Evolutionary conservation across 2,113 vertebrate species (phyloP).

Genomic region (Pluvialis apricaria): DNA sequence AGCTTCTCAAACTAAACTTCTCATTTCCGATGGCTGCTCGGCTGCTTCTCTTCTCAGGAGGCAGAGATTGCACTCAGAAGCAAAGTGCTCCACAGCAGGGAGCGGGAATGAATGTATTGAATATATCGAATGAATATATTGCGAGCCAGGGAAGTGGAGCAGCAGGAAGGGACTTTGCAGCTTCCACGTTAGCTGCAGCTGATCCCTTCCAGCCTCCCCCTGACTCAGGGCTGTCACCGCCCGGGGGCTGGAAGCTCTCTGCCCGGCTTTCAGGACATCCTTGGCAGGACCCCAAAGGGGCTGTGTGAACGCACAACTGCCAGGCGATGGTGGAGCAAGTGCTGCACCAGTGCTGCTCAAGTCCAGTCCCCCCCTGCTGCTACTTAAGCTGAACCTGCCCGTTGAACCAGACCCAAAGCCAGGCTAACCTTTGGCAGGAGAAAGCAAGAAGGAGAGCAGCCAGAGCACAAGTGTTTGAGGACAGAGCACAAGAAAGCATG

Average conservation of each 20-base stretch:
- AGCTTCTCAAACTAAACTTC: neutral
- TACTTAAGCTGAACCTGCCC: neutral
- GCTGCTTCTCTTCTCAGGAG: neutral
- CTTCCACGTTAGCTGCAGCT: neutral
- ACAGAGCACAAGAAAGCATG: neutral
- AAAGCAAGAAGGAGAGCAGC: neutral
- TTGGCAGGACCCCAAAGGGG: neutral
- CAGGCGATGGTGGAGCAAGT: rapidly evolving
- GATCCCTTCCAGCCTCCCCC: neutral
- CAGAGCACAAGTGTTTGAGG: neutral
- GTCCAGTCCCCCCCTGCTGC: no score
- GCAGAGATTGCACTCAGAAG: neutral
- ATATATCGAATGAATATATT: neutral
- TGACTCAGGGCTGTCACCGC: neutral
- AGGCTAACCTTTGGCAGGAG: neutral
- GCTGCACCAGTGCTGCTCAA: neutral
- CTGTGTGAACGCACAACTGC: rapidly evolving
- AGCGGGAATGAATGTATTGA: neutral
- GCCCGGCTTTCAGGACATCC: neutral
- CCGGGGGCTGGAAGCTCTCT: neutral
- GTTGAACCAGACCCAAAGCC: neutral
- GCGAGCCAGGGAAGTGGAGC: neutral
- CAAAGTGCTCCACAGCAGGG: neutral
- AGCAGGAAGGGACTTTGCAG: neutral
- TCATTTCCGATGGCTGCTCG: neutral